phyloP scores from a whole-genome alignment of 2,797 vertebrate genomes.

The Eremophila alpestris region DNA sequence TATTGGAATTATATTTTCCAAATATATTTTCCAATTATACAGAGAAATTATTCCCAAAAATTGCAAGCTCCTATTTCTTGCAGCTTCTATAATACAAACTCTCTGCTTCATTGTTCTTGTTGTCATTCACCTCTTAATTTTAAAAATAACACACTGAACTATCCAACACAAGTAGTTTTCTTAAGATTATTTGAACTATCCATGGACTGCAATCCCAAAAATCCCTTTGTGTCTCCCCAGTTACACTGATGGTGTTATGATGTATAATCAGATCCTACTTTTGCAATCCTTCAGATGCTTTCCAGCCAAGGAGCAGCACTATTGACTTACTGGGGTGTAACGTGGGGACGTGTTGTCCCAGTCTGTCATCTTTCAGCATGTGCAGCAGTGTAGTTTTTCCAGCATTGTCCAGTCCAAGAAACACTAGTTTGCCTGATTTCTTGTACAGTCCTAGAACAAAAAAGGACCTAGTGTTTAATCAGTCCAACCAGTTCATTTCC shows the following conservation, averaged over 20 bases:
- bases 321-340: constrained; percentile 93
- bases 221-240: neutral
- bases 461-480: constrained; percentile 1
- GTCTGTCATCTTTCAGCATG: constrained; percentile 98
- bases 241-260: neutral
- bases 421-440: constrained; percentile 98
- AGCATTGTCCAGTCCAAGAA: constrained; percentile 98
- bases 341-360: constrained; percentile 96
- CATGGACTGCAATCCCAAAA: neutral
- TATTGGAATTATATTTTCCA: neutral
- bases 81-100: neutral
- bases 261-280: neutral
- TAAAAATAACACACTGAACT: neutral
- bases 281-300: neutral
- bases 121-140: neutral
- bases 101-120: neutral
- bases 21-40: neutral
- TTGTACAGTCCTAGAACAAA: constrained; percentile 91
- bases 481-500: neutral
- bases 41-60: neutral
- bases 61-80: neutral
- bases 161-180: neutral
- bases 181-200: neutral
- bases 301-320: neutral
- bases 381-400: constrained; percentile 98